These are phyloP conservation scores for Bradypus variegatus DNA, from an alignment of 2,797 vertebrate species.

Conservation along the genomic window DNA sequence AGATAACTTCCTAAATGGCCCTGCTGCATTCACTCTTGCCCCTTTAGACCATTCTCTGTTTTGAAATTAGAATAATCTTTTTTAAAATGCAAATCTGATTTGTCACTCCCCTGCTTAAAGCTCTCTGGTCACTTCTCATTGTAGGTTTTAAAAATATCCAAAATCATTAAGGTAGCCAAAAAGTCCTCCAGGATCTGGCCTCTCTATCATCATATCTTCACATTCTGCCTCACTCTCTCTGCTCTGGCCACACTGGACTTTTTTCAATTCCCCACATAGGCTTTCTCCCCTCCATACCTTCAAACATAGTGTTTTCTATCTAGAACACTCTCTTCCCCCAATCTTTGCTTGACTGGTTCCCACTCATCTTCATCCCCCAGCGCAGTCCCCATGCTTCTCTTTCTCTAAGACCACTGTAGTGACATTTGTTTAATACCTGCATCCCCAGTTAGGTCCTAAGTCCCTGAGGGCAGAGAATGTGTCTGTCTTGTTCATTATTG, in stretches of 20 bases:
- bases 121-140: background rate
- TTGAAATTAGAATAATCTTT: conserved; percentile 20
- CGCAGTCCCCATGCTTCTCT: background rate
- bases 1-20: background rate
- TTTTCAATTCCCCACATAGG: background rate
- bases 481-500: background rate
- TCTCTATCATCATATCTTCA: background rate
- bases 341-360: background rate
- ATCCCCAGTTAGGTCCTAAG: background rate
- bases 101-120: background rate
- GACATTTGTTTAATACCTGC: background rate
- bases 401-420: background rate
- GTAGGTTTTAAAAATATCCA: background rate
- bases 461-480: background rate
- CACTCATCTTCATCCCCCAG: background rate
- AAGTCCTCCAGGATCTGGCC: background rate
- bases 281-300: background rate
- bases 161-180: background rate
- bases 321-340: background rate
- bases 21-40: background rate
- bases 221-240: background rate
- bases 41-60: background rate
- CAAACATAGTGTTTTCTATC: background rate
- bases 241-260: background rate
- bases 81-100: background rate